phyloP scores from a whole-genome alignment of 2,888 invertebrate species.

The Hymenopus coronatus region DNA sequence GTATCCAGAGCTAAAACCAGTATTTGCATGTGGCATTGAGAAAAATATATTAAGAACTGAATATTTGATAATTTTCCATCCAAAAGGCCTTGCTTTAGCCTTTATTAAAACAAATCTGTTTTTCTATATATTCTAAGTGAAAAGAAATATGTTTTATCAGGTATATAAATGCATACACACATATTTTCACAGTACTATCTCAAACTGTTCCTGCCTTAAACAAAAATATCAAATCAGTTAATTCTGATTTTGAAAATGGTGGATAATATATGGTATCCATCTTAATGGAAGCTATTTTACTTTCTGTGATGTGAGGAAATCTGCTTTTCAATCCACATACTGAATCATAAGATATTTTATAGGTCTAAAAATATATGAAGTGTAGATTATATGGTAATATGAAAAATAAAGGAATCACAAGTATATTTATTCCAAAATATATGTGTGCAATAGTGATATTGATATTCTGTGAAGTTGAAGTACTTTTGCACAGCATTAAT shows the following conservation, averaged over 20 bases:
- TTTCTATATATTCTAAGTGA: not conserved
- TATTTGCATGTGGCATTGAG: constrained; percentile 11
- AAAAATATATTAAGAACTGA: not conserved
- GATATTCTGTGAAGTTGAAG: not conserved
- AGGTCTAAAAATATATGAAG: not conserved
- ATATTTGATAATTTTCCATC: not conserved
- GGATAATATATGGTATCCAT: not conserved
- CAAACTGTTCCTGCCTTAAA: constrained; percentile 9
- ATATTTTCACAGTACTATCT: constrained; percentile 15
- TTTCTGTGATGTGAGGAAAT: not conserved
- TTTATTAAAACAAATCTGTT: not conserved
- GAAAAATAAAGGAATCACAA: not conserved
- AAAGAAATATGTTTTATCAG: not conserved
- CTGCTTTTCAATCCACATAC: not conserved
- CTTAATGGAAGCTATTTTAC: not conserved
- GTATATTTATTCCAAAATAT: not conserved
- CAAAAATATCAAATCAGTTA: not conserved
- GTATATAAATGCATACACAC: not conserved
- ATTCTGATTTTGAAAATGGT: not conserved
- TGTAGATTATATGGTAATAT: not conserved
- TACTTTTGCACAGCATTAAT: not conserved
- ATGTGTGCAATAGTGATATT: not conserved
- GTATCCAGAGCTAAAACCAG: not conserved
- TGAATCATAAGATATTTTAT: not conserved
- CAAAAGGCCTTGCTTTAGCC: constrained; percentile 3